A percentile compares a stretch with the other conserved stretches of the same genome.
These are phyloP conservation scores for Climacteris rufus DNA, from an alignment of 2,113 vertebrate genomes.

Conservation along the genomic window DNA sequence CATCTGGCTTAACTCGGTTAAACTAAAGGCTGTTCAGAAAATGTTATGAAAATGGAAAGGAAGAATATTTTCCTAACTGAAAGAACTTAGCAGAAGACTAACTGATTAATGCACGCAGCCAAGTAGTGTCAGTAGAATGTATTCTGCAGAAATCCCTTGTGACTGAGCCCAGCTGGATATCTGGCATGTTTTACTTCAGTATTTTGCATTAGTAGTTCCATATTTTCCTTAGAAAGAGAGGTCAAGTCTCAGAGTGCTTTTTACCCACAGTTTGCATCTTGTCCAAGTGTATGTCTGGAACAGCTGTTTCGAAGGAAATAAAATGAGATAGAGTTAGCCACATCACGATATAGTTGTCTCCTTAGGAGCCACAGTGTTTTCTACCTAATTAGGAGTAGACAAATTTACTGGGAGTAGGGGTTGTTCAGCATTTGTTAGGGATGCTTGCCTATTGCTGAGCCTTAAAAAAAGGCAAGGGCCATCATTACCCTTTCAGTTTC, in stretches of 20 bases:
- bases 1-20: background rate
- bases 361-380: background rate
- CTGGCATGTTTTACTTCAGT: background rate
- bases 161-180: background rate
- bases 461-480: background rate
- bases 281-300: background rate
- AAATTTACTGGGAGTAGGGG: background rate
- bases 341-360: background rate
- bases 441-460: background rate
- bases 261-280: background rate
- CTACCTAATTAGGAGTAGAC: background rate
- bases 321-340: background rate
- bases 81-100: background rate
- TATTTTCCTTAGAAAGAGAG: background rate
- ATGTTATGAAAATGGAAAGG: background rate
- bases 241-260: background rate
- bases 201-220: background rate
- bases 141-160: background rate
- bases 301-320: background rate
- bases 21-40: background rate
- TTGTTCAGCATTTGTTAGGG: background rate
- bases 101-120: background rate
- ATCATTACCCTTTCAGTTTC: background rate
- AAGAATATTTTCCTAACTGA: background rate
- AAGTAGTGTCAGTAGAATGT: background rate